A percentile compares a stretch with the other conserved stretches of the same genome.
Conservation (phyloP, 2,888 invertebrate genomes). For the Cremastinae sp. region DNA sequence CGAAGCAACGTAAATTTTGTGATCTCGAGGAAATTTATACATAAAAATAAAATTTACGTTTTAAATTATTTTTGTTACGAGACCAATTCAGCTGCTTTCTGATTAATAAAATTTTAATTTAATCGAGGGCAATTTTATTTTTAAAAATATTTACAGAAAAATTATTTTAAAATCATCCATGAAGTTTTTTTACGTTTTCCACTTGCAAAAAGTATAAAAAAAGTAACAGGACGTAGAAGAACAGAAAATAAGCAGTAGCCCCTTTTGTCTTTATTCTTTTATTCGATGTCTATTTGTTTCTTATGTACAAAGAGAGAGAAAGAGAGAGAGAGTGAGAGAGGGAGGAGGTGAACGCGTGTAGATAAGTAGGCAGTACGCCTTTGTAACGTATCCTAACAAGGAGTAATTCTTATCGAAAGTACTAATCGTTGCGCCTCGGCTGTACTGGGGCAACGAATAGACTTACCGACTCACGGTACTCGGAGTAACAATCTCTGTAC, state of each 20-base stretch:
- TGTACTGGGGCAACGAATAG: slow-evolving; percentile 73
- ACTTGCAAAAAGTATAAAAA: not conserved
- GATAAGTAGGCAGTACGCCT: slow-evolving; percentile 40
- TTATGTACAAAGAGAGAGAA: slow-evolving; percentile 20
- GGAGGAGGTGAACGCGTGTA: slow-evolving; percentile 15
- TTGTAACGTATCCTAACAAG: slow-evolving; percentile 69
- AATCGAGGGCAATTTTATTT: too few species aligned
- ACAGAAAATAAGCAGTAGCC: not conserved
- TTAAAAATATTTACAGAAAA: too few species aligned
- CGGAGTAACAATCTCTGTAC: slow-evolving; percentile 39
- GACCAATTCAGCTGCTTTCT: too few species aligned
- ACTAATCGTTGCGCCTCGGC: slow-evolving; percentile 70
- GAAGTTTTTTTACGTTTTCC: too few species aligned
- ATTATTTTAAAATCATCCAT: too few species aligned
- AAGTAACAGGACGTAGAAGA: not conserved
- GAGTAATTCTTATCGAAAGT: slow-evolving; percentile 69
- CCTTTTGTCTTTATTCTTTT: not conserved
- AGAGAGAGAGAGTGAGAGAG: slow-evolving; percentile 3
- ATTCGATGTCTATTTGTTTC: slow-evolving; percentile 27
- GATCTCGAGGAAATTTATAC: too few species aligned
- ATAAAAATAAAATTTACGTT: too few species aligned
- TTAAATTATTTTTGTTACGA: too few species aligned
- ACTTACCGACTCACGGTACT: slow-evolving; percentile 64
- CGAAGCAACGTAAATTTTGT: too few species aligned
- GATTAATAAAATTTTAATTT: too few species aligned